phyloP scores from a whole-genome alignment of 2,888 invertebrate genomes.

The Ligdia adustata region DNA sequence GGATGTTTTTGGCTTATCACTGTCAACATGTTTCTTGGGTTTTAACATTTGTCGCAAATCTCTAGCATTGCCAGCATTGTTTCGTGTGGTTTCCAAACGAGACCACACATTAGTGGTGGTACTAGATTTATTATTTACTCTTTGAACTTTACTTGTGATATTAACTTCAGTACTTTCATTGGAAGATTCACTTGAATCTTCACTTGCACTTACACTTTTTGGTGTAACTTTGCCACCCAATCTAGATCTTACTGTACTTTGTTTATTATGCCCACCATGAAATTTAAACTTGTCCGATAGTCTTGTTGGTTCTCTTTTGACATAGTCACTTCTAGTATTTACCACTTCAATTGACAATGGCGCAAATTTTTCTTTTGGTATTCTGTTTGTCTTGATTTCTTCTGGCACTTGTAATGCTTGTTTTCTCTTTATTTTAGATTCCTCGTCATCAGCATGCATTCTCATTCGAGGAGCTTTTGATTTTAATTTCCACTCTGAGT shows the following conservation, averaged over 20 bases:
- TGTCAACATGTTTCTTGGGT: slow-evolving; percentile 56
- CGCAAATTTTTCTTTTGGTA: slow-evolving; percentile 56
- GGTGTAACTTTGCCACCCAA: slow-evolving; percentile 63
- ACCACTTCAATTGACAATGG: slow-evolving; percentile 74
- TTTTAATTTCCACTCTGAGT: slow-evolving; percentile 84
- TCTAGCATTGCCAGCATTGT: slow-evolving; percentile 45
- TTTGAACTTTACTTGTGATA: slow-evolving; percentile 82
- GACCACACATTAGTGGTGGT: slow-evolving; percentile 82
- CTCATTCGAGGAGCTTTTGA: slow-evolving; percentile 90
- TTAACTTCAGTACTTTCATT: slow-evolving; percentile 61
- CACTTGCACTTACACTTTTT: slow-evolving; percentile 27
- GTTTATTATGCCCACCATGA: slow-evolving; percentile 40
- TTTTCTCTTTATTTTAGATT: slow-evolving; percentile 81
- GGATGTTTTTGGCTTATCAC: slow-evolving; percentile 53
- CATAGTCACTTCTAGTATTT: slow-evolving; percentile 58
- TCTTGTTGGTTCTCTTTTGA: slow-evolving; percentile 56
- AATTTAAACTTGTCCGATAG: slow-evolving; percentile 71
- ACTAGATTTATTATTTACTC: slow-evolving; percentile 59
- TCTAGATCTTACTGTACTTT: slow-evolving; percentile 57
- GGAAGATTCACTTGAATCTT: slow-evolving; percentile 55
- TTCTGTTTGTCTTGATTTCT: slow-evolving; percentile 24
- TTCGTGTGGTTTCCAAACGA: slow-evolving; percentile 70
- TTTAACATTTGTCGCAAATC: slow-evolving; percentile 60
- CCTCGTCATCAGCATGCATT: slow-evolving; percentile 95
- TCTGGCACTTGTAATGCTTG: slow-evolving; percentile 43